Base-by-base conservation (phyloP, 2,888 invertebrate genomes). In the Barypeithes pellucidus region DNA sequence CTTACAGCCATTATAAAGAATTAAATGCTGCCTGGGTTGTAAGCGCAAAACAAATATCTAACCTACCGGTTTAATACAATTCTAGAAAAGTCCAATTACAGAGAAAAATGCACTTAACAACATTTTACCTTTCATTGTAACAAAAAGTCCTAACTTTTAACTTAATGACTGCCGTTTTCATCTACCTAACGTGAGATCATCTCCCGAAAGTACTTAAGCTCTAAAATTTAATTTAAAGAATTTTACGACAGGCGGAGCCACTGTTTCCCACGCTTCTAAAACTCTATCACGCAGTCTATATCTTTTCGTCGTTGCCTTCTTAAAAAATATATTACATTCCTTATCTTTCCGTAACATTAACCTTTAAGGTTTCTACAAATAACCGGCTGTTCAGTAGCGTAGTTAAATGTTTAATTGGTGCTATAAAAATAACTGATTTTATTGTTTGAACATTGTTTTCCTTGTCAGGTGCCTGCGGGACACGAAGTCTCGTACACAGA, bases 161-260 rank as follows among this genome's bases (percentile, higher is more conserved):
- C 22, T 60, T 60, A 41, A 60, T 60, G 60, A 60, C 22, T 22
- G 60, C 41, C 43, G 41, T 24, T 60, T 60, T 60, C 60, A 60
- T 60, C 43, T 60, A 60, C 60, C 60, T 60, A 60, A 60, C 60
- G 43, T 50, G 50, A 50, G 50, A 50, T 50, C 50, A 50, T 50
- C 50, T 50, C 20, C 22, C 2, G 41, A 45, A 45, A 67, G 67
- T 59, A 33, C 59, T 60, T 61, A 68, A 68, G 50, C 50, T 50
- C 68, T 45, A 60, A 68, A 68, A 68, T 68, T 68, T 68, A 68
- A 68, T 68, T 68, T 68, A 50, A 60, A 68, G 68, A 60, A 68
- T 68, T 68, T 68, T 61, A 68, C 68, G 68, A 68, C 36, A 67
- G 50, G 14, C 47, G 1, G 47, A 47, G 47, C 47, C n/a, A 22